These are phyloP conservation scores for Gobio occitaniae DNA, from an alignment of 2,797 vertebrate species.

Conservation along the genomic window DNA sequence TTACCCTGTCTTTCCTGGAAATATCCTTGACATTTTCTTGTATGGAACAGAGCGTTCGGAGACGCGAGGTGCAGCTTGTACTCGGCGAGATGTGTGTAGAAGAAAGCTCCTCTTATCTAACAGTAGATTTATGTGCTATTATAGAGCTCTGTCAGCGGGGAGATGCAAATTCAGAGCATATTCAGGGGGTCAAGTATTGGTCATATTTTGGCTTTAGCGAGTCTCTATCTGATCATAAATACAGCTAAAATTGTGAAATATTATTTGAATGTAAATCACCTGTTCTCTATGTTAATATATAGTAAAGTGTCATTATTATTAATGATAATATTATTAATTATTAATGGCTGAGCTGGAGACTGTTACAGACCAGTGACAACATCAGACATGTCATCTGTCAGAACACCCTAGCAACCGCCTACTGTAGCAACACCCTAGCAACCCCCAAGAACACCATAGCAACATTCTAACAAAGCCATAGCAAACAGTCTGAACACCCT, in stretches of 20 bases:
- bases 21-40: constrained; percentile 59
- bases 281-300: background rate
- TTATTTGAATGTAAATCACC: rapidly evolving
- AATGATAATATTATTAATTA: background rate
- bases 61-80: constrained; percentile 1
- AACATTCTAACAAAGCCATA: background rate
- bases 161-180: background rate
- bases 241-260: background rate
- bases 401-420: background rate
- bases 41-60: constrained; percentile 33
- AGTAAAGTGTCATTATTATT: background rate
- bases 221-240: background rate
- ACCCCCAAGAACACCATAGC: rapidly evolving
- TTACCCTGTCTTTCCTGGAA: constrained; percentile 58
- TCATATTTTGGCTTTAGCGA: background rate
- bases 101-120: background rate
- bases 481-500: background rate
- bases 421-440: background rate
- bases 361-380: background rate
- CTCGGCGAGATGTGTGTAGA: constrained; percentile 12
- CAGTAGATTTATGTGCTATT: background rate
- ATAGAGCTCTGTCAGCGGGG: background rate
- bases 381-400: background rate
- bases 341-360: background rate
- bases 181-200: too few relatives aligned